phyloP scores from a whole-genome alignment of 1,140 invertebrate genomes.

The Eubasilissa regina region DNA sequence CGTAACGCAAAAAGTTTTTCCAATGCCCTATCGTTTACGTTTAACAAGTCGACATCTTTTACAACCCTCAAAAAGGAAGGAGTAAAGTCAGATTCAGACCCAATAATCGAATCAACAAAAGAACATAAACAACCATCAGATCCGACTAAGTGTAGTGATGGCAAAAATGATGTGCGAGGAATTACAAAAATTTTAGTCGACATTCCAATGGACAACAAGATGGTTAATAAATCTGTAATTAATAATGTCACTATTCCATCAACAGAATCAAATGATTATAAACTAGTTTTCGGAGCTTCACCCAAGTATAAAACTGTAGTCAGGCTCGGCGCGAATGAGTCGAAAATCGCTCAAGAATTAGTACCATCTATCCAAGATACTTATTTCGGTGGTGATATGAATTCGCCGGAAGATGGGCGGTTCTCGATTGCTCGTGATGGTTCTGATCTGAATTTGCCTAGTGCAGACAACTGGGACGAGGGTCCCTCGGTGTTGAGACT shows the following conservation, averaged over 20 bases:
- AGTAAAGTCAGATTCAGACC: not conserved
- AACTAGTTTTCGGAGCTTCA: conserved; percentile 6
- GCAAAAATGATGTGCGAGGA: not conserved
- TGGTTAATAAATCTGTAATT: not conserved
- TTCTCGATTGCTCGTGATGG: not conserved
- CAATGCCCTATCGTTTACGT: not conserved
- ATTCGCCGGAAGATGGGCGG: not conserved
- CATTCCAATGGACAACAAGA: not conserved
- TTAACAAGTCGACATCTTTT: not conserved
- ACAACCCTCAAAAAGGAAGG: not conserved
- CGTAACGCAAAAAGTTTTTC: not conserved
- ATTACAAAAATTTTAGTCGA: not conserved
- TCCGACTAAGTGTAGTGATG: too few relatives aligned
- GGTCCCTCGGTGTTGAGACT: conserved; percentile 37
- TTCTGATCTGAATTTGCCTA: not conserved
- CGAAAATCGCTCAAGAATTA: too few relatives aligned
- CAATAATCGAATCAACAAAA: not conserved
- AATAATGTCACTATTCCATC: not conserved
- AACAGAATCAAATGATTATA: not conserved
- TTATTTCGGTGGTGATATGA: not conserved
- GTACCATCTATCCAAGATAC: not conserved
- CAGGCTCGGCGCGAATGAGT: not conserved
- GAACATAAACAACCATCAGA: not conserved
- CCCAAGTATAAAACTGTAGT: conserved; percentile 31
- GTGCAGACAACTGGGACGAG: conserved; percentile 14